Percentiles rank a stretch among this genome's conserved stretches.
These are phyloP conservation scores for Engystomops pustulosus DNA, from an alignment of 2,113 vertebrate species.

Conservation along the genomic window DNA sequence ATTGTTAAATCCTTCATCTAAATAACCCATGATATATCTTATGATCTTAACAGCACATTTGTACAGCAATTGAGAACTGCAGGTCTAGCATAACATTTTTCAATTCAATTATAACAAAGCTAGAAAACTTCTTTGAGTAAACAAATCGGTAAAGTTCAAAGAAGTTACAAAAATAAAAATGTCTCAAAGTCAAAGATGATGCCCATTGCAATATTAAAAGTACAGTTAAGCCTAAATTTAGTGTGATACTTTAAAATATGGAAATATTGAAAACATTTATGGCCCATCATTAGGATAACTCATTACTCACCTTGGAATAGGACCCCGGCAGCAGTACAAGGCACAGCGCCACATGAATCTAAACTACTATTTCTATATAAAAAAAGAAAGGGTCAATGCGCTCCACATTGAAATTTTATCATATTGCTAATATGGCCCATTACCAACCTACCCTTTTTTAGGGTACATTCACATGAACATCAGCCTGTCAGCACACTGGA, in stretches of 20 bases:
- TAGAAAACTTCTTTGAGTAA: slow-evolving; percentile 14
- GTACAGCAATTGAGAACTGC: slow-evolving; percentile 22
- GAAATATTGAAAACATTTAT: no score
- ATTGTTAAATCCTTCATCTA: slow-evolving; percentile 36
- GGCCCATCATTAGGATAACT: no score
- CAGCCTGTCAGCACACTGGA: no score
- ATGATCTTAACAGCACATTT: slow-evolving; percentile 22
- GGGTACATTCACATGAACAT: no score
- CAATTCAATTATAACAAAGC: slow-evolving; percentile 32
- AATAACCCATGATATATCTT: slow-evolving; percentile 27
- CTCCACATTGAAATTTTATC: no score
- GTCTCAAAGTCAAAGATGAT: not conserved
- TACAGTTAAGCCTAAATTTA: not conserved
- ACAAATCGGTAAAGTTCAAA: slow-evolving; percentile 11
- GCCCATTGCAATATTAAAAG: not conserved
- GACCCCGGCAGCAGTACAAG: no score
- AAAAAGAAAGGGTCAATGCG: no score
- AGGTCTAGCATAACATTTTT: slow-evolving; percentile 10
- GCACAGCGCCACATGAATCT: no score
- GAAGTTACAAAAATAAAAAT: slow-evolving; percentile 10
- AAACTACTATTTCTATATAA: no score
- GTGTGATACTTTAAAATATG: not conserved
- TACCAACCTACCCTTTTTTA: no score
- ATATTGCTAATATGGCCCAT: no score
- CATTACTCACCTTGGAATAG: no score